Conservation (phyloP, 2,113 vertebrate genomes). For the Leucosticte australis region DNA sequence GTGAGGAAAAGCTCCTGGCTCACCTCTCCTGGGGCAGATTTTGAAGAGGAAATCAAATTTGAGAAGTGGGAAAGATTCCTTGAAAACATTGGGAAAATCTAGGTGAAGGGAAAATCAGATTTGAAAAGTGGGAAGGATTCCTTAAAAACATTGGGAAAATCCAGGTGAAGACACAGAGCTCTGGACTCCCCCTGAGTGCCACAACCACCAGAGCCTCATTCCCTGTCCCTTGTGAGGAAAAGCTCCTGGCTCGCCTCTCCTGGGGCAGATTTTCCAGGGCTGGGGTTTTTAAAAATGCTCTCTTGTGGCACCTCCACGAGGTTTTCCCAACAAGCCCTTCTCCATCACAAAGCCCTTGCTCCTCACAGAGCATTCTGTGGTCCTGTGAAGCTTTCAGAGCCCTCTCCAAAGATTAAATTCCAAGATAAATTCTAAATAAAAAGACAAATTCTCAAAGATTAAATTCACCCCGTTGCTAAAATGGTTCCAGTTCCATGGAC, state of each 20-base stretch:
- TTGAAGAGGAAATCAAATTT: not conserved
- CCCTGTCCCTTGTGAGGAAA: not conserved
- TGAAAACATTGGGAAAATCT: not conserved
- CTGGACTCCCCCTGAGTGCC: not conserved
- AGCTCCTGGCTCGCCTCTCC: not conserved
- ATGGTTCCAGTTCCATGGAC: not conserved
- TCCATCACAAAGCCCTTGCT: not conserved
- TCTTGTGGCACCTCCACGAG: not conserved
- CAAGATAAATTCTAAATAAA: not conserved
- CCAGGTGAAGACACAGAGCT: not conserved
- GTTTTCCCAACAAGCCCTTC: not conserved
- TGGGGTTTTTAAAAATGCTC: not conserved
- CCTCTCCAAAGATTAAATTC: not conserved
- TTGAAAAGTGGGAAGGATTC: not conserved
- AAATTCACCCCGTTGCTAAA: not conserved
- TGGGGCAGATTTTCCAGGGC: not conserved
- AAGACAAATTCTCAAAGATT: not conserved
- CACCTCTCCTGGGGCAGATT: too few species aligned
- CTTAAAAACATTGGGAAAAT: not conserved
- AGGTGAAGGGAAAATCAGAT: not conserved
- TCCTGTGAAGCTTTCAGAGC: not conserved
- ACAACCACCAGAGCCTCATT: not conserved
- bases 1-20: too few species aligned
- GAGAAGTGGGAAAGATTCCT: not conserved
- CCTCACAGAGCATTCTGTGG: not conserved